Evolutionary conservation across 2,797 vertebrate species (phyloP).

Genomic region (Sarcoramphus papa): DNA sequence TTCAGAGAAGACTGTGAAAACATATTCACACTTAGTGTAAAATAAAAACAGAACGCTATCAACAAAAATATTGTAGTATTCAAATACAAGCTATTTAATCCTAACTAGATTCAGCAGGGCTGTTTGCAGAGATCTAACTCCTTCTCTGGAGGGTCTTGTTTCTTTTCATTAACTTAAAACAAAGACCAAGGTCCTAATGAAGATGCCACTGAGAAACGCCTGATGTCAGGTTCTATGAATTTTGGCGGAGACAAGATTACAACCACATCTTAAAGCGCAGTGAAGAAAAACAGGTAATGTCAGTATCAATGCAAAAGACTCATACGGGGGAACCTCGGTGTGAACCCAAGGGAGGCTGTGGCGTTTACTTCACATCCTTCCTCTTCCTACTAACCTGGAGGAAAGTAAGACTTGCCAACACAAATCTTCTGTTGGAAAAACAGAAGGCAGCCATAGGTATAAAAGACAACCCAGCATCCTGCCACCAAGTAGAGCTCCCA

Average conservation of each 20-base stretch:
- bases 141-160: neutral
- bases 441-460: neutral
- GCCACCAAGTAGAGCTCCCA: neutral
- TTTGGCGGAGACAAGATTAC: neutral
- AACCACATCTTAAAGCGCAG: accelerated
- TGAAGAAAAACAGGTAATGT: neutral
- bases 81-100: neutral
- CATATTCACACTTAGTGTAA: neutral
- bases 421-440: neutral
- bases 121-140: neutral
- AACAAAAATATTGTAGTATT: neutral
- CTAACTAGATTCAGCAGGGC: neutral
- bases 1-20: neutral
- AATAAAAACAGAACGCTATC: neutral
- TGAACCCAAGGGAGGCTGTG: neutral
- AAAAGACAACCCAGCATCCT: neutral
- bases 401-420: neutral
- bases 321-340: accelerated
- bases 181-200: neutral
- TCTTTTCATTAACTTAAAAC: neutral
- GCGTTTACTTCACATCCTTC: neutral
- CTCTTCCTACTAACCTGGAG: neutral
- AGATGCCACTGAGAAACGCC: neutral
- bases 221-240: neutral
- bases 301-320: neutral